These are phyloP conservation scores for Drosophila pseudoobscura DNA, from an alignment of 1,140 invertebrate species.

Conservation along the genomic window DNA sequence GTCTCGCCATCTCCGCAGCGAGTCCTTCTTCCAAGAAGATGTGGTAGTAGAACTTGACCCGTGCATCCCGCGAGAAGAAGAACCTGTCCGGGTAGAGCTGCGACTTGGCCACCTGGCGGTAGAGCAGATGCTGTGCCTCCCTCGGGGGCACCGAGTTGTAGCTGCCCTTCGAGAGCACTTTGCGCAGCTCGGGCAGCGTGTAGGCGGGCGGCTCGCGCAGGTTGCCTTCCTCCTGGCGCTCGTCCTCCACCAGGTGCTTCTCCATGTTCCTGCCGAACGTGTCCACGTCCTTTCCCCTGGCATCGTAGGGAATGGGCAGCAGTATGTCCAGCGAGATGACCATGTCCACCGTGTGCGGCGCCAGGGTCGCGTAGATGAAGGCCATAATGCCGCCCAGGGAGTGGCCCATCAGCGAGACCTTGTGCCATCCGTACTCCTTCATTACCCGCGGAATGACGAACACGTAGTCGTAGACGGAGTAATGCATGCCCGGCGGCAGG, in stretches of 20 bases:
- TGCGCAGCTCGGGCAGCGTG: conserved; percentile 84
- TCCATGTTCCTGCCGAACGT: conserved; percentile 4
- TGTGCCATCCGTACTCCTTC: conserved; percentile 87
- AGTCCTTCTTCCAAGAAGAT: conserved; percentile 24
- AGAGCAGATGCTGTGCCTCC: conserved; percentile 85
- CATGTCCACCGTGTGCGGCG: conserved; percentile 85
- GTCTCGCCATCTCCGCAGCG: conserved; percentile 35
- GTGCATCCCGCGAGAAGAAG: conserved; percentile 85
- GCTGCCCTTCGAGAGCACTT: conserved; percentile 83
- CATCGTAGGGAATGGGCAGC: conserved; percentile 67
- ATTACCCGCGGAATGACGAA: conserved; percentile 85
- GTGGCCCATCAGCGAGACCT: conserved; percentile 88
- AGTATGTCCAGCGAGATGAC: conserved; percentile 86
- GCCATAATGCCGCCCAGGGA: conserved; percentile 86
- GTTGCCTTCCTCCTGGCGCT: conserved; percentile 26
- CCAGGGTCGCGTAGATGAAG: conserved; percentile 85
- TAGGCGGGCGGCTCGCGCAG: conserved; percentile 85
- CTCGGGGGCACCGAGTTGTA: conserved; percentile 84
- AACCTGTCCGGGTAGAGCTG: conserved; percentile 85
- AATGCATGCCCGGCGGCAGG: conserved; percentile 85
- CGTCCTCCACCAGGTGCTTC: conserved; percentile 51
- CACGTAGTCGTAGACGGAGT: conserved; percentile 85
- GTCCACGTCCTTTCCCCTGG: background rate
- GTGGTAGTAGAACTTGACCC: conserved; percentile 82
- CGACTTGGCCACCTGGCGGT: conserved; percentile 85